These are phyloP conservation scores for Mechanitis messenoides DNA, from an alignment of 2,888 invertebrate genomes.

Conservation along the genomic window DNA sequence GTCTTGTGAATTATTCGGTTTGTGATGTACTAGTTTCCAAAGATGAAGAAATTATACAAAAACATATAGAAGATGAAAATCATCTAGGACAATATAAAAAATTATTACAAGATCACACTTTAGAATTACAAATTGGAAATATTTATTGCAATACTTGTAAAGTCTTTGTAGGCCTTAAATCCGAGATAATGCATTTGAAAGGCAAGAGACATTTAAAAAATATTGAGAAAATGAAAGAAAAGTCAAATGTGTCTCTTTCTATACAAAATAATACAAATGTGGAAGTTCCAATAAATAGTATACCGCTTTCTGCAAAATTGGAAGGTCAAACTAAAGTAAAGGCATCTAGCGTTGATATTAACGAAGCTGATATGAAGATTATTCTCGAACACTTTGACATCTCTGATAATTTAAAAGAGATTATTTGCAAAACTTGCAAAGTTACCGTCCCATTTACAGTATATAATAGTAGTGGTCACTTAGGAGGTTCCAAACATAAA, in stretches of 20 bases:
- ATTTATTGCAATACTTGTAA: constrained; percentile 9
- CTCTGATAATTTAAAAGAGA: background rate
- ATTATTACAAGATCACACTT: background rate
- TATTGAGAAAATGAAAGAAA: too few species aligned
- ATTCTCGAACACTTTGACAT: background rate
- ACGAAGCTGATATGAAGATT: background rate
- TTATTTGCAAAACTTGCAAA: constrained; percentile 17
- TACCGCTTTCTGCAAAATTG: too few species aligned
- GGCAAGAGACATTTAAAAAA: constrained; percentile 12
- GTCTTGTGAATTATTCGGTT: constrained; percentile 17
- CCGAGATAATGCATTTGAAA: constrained; percentile 1
- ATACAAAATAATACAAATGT: too few species aligned
- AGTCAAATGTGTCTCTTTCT: too few species aligned
- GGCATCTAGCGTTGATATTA: background rate
- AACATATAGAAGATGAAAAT: constrained; percentile 5
- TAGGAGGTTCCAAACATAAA: constrained; percentile 17
- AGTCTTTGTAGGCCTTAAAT: background rate
- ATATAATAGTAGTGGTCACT: constrained; percentile 13
- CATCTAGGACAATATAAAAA: constrained; percentile 5
- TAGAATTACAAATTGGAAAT: background rate
- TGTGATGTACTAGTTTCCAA: constrained; percentile 22
- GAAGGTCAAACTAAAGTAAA: background rate
- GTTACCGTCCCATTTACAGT: constrained; percentile 15
- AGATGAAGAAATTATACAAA: constrained; percentile 10
- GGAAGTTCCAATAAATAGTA: too few species aligned